phyloP scores from a whole-genome alignment of 2,797 vertebrate species.

The Phalanger gymnotis region DNA sequence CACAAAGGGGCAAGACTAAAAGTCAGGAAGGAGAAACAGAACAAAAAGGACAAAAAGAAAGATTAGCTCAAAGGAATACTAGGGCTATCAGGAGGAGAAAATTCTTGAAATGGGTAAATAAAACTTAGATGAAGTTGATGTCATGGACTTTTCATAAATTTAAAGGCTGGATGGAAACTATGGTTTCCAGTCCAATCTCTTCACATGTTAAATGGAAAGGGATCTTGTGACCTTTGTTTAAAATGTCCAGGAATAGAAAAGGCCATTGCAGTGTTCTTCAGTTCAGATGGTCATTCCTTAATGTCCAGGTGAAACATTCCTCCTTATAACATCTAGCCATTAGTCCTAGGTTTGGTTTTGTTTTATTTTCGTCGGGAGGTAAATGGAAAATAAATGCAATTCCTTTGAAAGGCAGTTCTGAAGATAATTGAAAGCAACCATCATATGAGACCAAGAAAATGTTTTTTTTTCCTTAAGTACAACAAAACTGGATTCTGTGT shows the following conservation, averaged over 20 bases:
- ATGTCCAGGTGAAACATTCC: not conserved
- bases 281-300: not conserved
- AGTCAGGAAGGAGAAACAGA: not conserved
- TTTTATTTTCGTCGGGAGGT: not conserved
- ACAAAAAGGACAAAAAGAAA: not conserved
- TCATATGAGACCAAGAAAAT: not conserved
- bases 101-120: not conserved
- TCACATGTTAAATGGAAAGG: not conserved
- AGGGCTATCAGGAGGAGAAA: not conserved
- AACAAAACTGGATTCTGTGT: not conserved
- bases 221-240: not conserved
- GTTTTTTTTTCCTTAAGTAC: not conserved
- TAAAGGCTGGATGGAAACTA: not conserved
- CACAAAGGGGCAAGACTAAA: not conserved
- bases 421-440: not conserved
- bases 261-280: not conserved
- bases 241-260: not conserved
- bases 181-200: not conserved
- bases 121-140: not conserved
- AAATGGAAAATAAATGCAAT: not conserved
- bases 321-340: not conserved
- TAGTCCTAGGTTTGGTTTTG: no score
- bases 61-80: accelerated
- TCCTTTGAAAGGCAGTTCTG: not conserved
- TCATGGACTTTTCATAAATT: not conserved